Percentiles rank a stretch among this genome's conserved stretches.
Evolutionary conservation across 2,797 vertebrate species (phyloP).

Genomic region (Pangasius krempfi): DNA sequence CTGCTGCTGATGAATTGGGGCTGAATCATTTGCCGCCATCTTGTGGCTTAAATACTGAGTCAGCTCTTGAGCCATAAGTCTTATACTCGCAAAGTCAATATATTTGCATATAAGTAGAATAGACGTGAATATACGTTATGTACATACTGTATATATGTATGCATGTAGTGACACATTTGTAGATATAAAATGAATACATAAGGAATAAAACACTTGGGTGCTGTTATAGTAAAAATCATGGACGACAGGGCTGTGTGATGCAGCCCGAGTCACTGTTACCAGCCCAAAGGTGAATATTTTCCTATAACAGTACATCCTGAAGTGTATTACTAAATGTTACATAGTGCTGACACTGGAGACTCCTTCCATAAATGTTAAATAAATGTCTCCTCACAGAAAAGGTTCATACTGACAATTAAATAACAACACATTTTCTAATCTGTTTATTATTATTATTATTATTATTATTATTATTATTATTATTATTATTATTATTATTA

Average conservation of each 20-base stretch:
- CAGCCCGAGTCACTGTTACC: not conserved
- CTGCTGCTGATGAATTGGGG: not conserved
- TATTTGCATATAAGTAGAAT: not conserved
- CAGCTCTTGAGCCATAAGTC: not conserved
- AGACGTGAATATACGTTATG: not conserved
- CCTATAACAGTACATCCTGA: not conserved
- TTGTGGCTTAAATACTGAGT: slow-evolving; percentile 20
- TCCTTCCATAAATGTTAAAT: not conserved
- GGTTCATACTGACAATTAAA: too few relatives aligned
- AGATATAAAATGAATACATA: not conserved
- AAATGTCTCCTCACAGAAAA: not conserved
- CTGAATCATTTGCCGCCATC: slow-evolving; percentile 30
- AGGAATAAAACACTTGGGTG: not conserved
- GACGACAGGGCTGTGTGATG: not conserved
- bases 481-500: too few relatives aligned
- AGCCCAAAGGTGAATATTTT: not conserved
- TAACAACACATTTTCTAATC: too few relatives aligned
- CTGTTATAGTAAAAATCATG: not conserved
- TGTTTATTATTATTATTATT: too few relatives aligned
- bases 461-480: too few relatives aligned
- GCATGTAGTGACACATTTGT: not conserved
- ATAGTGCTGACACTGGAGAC: not conserved
- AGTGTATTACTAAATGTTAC: not conserved
- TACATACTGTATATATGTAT: not conserved
- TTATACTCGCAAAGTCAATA: not conserved